Percentiles rank a stretch among this genome's conserved stretches.
Conservation (phyloP, 2,113 vertebrate species). For the Kryptolebias marmoratus region DNA sequence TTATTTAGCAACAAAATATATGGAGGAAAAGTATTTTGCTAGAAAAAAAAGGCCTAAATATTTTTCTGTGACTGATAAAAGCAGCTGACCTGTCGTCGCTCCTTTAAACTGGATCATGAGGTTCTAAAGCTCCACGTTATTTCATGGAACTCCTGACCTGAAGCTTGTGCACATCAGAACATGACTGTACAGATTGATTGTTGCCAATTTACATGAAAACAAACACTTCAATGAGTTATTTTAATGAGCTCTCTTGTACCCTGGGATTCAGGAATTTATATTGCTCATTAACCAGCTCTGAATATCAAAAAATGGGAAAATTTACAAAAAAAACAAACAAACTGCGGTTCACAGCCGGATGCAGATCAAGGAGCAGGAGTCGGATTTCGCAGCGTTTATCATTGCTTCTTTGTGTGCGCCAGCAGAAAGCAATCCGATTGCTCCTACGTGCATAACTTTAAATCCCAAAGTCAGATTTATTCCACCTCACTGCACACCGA, state of each 20-base stretch:
- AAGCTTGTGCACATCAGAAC: constrained; percentile 5
- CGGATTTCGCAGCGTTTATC: constrained; percentile 24
- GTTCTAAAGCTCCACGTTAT: neutral
- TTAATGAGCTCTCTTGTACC: constrained; percentile 44
- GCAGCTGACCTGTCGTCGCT: neutral
- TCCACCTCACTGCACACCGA: constrained; percentile 1
- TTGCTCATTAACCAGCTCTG: constrained; percentile 39
- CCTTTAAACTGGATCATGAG: neutral
- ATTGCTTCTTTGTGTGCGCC: constrained; percentile 2
- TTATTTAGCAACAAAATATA: too few species aligned
- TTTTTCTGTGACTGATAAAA: neutral
- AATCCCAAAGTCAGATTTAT: constrained; percentile 34
- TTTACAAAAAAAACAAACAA: constrained; percentile 12
- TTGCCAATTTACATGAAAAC: constrained; percentile 38
- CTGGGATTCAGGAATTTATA: constrained; percentile 26
- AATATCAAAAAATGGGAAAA: constrained; percentile 36
- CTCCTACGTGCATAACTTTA: constrained; percentile 42
- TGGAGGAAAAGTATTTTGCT: too few species aligned
- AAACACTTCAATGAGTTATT: constrained; percentile 34
- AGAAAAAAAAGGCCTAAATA: too few species aligned
- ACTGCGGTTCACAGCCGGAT: constrained; percentile 12
- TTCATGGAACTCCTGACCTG: neutral
- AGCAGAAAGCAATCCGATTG: constrained; percentile 7
- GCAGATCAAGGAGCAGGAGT: constrained; percentile 24
- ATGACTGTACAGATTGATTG: neutral